phyloP scores from a whole-genome alignment of 2,888 invertebrate genomes.

The Cacoxenus indagator region DNA sequence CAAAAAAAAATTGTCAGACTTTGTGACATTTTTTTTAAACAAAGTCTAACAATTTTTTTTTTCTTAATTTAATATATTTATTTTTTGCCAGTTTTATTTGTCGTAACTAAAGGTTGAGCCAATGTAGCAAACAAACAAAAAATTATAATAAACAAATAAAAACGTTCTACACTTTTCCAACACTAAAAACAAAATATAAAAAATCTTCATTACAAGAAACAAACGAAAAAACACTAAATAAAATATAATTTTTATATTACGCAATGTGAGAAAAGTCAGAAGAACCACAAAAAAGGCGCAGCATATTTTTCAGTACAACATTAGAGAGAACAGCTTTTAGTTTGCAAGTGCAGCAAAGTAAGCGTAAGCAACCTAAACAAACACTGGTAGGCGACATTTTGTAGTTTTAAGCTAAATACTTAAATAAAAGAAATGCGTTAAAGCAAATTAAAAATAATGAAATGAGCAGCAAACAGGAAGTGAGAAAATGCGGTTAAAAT shows the following conservation, averaged over 20 bases:
- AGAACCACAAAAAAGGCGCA: constrained; percentile 25
- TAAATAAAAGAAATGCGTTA: constrained; percentile 22
- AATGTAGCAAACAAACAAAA: constrained; percentile 8
- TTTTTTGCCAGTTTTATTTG: background rate
- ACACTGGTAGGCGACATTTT: constrained; percentile 4
- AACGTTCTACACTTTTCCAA: constrained; percentile 14
- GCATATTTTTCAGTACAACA: constrained; percentile 16
- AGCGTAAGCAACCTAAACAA: background rate
- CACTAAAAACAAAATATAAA: constrained; percentile 11
- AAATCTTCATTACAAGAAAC: constrained; percentile 31
- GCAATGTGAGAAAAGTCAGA: constrained; percentile 38
- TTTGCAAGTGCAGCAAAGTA: background rate
- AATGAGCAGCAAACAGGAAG: background rate
- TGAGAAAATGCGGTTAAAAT: constrained; percentile 31
- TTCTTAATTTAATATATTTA: background rate
- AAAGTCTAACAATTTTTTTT: constrained; percentile 6
- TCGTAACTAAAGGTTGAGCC: constrained; percentile 6
- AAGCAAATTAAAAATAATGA: constrained; percentile 7
- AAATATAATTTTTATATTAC: constrained; percentile 22
- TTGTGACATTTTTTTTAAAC: background rate
- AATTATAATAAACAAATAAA: constrained; percentile 18
- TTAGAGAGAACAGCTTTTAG: background rate
- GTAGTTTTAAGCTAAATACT: constrained; percentile 28
- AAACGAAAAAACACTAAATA: constrained; percentile 29
- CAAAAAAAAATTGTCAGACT: background rate